These are phyloP conservation scores for Drosophila baimaii DNA, from an alignment of 1,140 invertebrate species.

Conservation along the genomic window DNA sequence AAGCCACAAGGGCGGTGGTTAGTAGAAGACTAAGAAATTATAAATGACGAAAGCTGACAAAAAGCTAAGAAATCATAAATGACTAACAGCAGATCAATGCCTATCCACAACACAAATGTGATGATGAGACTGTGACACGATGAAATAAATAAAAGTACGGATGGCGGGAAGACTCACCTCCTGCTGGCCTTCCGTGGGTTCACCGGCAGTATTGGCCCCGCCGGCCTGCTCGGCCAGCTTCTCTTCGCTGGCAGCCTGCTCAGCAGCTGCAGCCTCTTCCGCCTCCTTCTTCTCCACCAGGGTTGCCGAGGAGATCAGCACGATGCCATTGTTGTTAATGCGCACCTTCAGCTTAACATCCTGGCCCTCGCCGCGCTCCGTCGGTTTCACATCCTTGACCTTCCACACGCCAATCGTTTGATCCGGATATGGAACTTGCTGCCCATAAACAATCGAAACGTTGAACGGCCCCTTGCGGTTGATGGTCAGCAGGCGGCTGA, in stretches of 20 bases:
- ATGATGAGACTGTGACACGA: slow-evolving; percentile 14
- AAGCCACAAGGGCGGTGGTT: slow-evolving; percentile 11
- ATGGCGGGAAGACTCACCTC: slow-evolving; percentile 85
- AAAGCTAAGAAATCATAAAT: slow-evolving; percentile 13
- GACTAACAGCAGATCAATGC: slow-evolving; percentile 31
- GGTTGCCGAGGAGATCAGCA: slow-evolving; percentile 93
- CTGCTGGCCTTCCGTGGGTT: slow-evolving; percentile 84
- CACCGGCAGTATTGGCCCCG: slow-evolving; percentile 70
- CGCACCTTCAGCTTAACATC: slow-evolving; percentile 98
- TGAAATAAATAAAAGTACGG: not conserved
- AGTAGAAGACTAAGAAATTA: slow-evolving; percentile 19
- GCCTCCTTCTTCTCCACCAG: slow-evolving; percentile 93
- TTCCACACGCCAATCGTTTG: slow-evolving; percentile 93
- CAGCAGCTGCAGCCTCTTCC: slow-evolving; percentile 85
- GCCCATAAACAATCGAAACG: slow-evolving; percentile 92
- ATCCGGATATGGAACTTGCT: slow-evolving; percentile 90
- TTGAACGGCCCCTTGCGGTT: slow-evolving; percentile 94
- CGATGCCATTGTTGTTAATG: slow-evolving; percentile 96
- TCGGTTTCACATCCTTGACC: slow-evolving; percentile 93
- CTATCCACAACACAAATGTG: slow-evolving; percentile 39
- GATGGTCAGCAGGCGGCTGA: slow-evolving; percentile 97
- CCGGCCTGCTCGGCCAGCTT: slow-evolving; percentile 79
- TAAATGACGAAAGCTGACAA: slow-evolving; percentile 4
- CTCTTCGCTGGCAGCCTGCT: slow-evolving; percentile 68
- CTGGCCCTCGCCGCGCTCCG: slow-evolving; percentile 93